These are phyloP conservation scores for Epinephelus cyanopodus DNA, from an alignment of 2,113 vertebrate species.

Conservation along the genomic window DNA sequence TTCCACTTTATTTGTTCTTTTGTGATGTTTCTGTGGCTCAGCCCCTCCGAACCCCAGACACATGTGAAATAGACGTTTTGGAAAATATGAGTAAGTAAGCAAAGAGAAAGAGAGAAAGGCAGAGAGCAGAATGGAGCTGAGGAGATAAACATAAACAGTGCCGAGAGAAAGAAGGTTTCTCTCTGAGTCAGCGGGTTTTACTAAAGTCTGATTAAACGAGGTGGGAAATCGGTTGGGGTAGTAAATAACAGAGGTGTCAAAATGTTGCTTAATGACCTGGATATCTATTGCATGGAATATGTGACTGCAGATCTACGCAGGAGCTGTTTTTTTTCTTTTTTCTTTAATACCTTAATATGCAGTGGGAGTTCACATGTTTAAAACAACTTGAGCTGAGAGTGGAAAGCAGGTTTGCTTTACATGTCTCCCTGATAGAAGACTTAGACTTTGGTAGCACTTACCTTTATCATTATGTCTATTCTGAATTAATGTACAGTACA, in stretches of 20 bases:
- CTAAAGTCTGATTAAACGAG: constrained; percentile 80
- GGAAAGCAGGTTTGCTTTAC: neutral
- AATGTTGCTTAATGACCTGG: constrained; percentile 80
- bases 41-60: constrained; percentile 11
- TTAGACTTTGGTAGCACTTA: neutral
- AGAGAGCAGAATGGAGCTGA: constrained; percentile 47
- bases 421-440: neutral
- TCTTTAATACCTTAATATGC: constrained; percentile 53
- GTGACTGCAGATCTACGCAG: constrained; percentile 63
- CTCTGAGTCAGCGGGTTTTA: constrained; percentile 77
- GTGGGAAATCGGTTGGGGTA: constrained; percentile 67
- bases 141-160: constrained; percentile 73
- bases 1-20: constrained; percentile 42
- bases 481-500: constrained; percentile 1
- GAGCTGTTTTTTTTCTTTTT: constrained; percentile 29
- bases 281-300: constrained; percentile 75
- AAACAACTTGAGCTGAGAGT: constrained; percentile 31
- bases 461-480: neutral
- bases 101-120: constrained; percentile 39
- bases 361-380: constrained; percentile 45
- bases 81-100: constrained; percentile 67
- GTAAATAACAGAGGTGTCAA: constrained; percentile 81
- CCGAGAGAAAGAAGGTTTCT: constrained; percentile 64
- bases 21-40: constrained; percentile 41
- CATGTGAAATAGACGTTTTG: constrained; percentile 58